phyloP scores from a whole-genome alignment of 1,140 invertebrate species.

The Holotrichia oblita region DNA sequence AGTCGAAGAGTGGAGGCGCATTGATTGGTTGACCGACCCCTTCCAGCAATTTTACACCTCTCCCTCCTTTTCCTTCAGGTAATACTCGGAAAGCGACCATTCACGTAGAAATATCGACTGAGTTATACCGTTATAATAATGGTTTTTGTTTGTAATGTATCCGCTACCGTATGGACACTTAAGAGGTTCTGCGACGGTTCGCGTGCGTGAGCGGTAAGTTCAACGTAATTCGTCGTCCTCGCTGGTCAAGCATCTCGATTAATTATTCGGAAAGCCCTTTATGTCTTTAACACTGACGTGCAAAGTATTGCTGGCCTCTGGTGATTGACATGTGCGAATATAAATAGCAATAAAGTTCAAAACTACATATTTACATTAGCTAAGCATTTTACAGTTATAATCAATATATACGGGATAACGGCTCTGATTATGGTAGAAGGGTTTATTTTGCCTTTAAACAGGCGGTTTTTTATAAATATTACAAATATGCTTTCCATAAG shows the following conservation, averaged over 20 bases:
- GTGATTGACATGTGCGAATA: background rate
- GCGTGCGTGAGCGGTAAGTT: constrained; percentile 9
- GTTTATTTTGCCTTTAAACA: no score
- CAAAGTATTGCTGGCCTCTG: background rate
- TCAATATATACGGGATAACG: no score
- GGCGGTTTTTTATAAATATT: no score
- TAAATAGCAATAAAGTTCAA: background rate
- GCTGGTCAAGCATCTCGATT: background rate
- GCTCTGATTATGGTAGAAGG: no score
- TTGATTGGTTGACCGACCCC: constrained; percentile 40
- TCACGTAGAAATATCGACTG: constrained; percentile 39
- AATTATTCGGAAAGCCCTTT: constrained; percentile 10
- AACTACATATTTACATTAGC: no score
- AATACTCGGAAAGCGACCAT: constrained; percentile 16
- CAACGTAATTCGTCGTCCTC: background rate
- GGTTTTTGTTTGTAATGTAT: constrained; percentile 29
- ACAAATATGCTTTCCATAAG: no score
- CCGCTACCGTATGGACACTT: background rate
- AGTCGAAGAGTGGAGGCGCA: constrained; percentile 22
- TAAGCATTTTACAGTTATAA: no score
- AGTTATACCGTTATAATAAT: constrained; percentile 17
- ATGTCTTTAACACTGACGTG: background rate
- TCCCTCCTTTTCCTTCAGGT: background rate
- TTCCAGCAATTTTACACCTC: constrained; percentile 17
- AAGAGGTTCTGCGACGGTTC: background rate